These are phyloP conservation scores for Lapara coniferarum DNA, from an alignment of 2,888 invertebrate genomes.

Conservation along the genomic window DNA sequence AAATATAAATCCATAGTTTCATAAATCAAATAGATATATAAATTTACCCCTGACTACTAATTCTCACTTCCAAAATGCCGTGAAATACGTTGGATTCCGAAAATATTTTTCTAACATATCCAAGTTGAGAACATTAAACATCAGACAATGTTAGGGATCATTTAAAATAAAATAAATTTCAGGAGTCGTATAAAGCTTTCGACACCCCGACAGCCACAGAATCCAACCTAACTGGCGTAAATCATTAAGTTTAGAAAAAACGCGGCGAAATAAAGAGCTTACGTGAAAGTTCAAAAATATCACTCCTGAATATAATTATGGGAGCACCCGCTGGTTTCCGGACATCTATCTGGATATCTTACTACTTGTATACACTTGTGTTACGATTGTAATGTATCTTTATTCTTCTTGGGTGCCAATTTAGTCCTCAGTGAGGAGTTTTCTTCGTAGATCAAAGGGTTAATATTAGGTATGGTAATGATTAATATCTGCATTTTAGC, in stretches of 20 bases:
- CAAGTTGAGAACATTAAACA: conserved; percentile 34
- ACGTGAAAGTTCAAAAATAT: conserved; percentile 82
- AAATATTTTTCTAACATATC: conserved; percentile 12
- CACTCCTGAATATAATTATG: conserved; percentile 79
- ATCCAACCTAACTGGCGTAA: conserved; percentile 73
- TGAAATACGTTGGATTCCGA: neutral
- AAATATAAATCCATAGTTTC: no score
- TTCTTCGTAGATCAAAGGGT: no score
- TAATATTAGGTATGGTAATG: no score
- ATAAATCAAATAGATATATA: no score
- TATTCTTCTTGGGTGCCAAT: no score
- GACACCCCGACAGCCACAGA: conserved; percentile 71
- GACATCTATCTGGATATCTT: conserved; percentile 55
- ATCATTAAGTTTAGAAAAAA: conserved; percentile 76
- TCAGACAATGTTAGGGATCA: conserved; percentile 60
- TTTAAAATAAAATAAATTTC: conserved; percentile 77
- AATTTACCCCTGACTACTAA: no score
- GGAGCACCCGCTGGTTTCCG: conserved; percentile 81
- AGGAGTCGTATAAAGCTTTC: conserved; percentile 74
- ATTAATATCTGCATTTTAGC: no score
- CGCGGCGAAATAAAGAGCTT: conserved; percentile 73
- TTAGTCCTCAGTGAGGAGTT: no score
- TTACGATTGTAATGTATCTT: neutral
- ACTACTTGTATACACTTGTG: conserved; percentile 45
- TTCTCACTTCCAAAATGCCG: neutral